Base-by-base conservation (phyloP, 2,113 vertebrate species). In the Platycercus adscitus region DNA sequence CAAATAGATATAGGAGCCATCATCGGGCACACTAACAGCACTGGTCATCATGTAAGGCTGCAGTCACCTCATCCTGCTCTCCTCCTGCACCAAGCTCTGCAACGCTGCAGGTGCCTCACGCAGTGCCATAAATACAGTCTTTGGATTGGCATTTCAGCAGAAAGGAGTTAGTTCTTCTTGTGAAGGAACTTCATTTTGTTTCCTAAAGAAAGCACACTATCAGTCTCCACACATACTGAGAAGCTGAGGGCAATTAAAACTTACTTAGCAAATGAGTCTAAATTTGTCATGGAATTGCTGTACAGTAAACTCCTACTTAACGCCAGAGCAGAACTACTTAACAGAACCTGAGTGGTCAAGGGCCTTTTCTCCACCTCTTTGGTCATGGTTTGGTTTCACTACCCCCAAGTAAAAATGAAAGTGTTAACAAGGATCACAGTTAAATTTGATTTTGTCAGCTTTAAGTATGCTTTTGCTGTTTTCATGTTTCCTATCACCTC, bases 101-200 rank as follows among this genome's bases (percentile, higher is more conserved):
- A 68, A 16, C 0, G 5, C 44, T 66, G 66, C 71, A 8, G 79
- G 29, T 64, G 55, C 56, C 70, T 47, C 58, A 2, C 1, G 2
- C 95, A 68, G 91, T 8, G 37, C 58, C 93, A 80, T 19, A 11
- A 77, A 72, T 6, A 56, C 8, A 91, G 87, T 75, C 94, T 90
- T 52, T 88, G 88, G 87, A 72, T 7, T 31, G 88, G 68, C 28
- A 68, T 39, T 47, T 72, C 91, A 70, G 90, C 85, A 92, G 96
- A 90, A 92, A 49, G 37, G 56, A 60, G 47, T 98, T 97, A 99
- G 98, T 98, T 99, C 98, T 99, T 99, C 98, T 99, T 99, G 98
- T 99, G 99, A 82, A 99, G 99, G 96, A 99, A 99, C 98, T 99
- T 99, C 99, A 99, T 99, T 98, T 99, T 99, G 97, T 98, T 99